Conservation (phyloP, 2,888 invertebrate genomes). For the Herminia tarsipennalis region DNA sequence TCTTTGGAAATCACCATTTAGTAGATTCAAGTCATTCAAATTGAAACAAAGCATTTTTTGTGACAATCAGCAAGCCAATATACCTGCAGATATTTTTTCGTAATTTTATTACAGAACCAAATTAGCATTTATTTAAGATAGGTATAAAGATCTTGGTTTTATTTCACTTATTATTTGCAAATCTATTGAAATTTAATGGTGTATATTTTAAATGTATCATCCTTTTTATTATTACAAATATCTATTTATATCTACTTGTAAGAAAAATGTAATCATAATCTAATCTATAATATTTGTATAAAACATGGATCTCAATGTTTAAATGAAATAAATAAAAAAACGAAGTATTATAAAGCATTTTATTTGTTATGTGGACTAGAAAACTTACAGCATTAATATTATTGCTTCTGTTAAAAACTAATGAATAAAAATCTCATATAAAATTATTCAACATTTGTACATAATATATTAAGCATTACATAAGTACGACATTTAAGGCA, state of each 20-base stretch:
- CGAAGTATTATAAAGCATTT: slow-evolving; percentile 68
- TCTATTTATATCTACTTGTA: neutral
- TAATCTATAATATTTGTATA: slow-evolving; percentile 14
- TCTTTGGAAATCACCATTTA: too few species aligned
- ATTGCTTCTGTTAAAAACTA: slow-evolving; percentile 54
- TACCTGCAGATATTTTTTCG: too few species aligned
- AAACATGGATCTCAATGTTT: slow-evolving; percentile 10
- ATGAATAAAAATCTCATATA: slow-evolving; percentile 64
- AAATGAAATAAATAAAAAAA: slow-evolving; percentile 42
- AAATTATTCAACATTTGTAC: slow-evolving; percentile 71
- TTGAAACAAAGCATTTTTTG: too few species aligned
- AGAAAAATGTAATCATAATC: neutral
- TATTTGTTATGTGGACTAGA: slow-evolving; percentile 80
- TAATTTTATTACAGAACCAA: too few species aligned
- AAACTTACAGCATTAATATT: slow-evolving; percentile 66
- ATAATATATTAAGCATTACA: slow-evolving; percentile 54
- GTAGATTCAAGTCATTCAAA: too few species aligned
- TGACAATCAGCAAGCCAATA: too few species aligned
- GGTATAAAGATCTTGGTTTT: too few species aligned
- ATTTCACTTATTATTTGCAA: too few species aligned
- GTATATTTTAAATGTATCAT: too few species aligned
- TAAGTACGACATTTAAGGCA: slow-evolving; percentile 73
- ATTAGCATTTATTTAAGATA: too few species aligned
- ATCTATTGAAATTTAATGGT: too few species aligned
- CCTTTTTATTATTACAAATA: neutral